A percentile compares a stretch with the other conserved stretches of the same genome.
Evolutionary conservation across 2,113 vertebrate species (phyloP).

Genomic region (Epinephelus moara): DNA sequence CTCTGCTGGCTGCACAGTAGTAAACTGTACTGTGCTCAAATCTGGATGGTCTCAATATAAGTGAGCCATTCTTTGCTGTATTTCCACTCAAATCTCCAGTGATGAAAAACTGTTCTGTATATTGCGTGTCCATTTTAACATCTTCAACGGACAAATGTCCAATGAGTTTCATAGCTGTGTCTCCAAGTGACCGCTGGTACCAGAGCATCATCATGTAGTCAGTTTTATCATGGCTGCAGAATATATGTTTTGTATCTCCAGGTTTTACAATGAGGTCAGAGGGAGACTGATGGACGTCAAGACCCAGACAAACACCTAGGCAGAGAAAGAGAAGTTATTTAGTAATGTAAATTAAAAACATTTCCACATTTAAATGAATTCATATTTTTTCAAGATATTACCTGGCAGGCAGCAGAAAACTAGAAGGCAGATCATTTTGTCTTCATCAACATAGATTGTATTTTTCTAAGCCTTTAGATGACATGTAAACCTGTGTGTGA

Average conservation of each 20-base stretch:
- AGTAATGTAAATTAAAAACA: background rate
- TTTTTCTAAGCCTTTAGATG: background rate
- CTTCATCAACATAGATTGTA: background rate
- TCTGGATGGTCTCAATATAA: background rate
- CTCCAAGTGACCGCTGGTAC: constrained; percentile 58
- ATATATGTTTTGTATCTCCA: constrained; percentile 37
- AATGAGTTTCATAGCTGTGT: constrained; percentile 56
- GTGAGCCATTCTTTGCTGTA: constrained; percentile 37
- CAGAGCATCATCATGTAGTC: constrained; percentile 60
- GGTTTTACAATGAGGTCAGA: constrained; percentile 27
- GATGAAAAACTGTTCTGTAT: constrained; percentile 36
- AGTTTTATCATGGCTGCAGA: constrained; percentile 55
- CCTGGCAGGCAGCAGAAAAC: constrained; percentile 33
- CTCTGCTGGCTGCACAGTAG: constrained; percentile 69
- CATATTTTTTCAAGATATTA: background rate
- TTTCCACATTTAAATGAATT: background rate
- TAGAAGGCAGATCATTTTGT: constrained; percentile 18
- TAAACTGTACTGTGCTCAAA: constrained; percentile 56
- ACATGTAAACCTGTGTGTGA: background rate
- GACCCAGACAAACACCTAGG: constrained; percentile 1
- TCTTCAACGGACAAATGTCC: constrained; percentile 2
- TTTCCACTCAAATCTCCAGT: constrained; percentile 45
- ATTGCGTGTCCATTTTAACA: constrained; percentile 13
- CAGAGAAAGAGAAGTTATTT: background rate
- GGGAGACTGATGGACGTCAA: constrained; percentile 45